Percentiles rank a stretch among this genome's conserved stretches.
Conservation (phyloP, 2,113 vertebrate species). For the Guaruba guarouba region DNA sequence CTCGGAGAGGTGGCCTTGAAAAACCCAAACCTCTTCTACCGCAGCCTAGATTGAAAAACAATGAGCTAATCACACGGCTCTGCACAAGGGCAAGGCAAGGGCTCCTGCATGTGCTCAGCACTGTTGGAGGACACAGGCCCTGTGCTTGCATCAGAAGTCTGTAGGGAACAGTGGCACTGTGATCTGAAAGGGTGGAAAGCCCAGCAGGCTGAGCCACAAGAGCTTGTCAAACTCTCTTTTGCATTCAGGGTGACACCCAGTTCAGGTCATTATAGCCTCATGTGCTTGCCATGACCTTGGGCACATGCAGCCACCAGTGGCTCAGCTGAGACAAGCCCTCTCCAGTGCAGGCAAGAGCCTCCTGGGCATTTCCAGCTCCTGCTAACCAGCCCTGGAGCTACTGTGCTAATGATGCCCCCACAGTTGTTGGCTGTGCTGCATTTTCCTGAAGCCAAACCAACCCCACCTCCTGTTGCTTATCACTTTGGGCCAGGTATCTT, state of each 20-base stretch:
- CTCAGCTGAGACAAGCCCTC: neutral
- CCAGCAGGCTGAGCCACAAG: neutral
- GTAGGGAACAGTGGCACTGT: neutral
- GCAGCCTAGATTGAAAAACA: neutral
- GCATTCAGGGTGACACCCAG: neutral
- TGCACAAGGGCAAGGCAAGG: neutral
- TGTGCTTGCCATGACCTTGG: rapidly evolving
- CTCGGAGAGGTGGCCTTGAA: neutral
- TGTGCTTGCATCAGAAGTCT: neutral
- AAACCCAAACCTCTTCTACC: neutral
- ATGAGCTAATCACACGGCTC: neutral
- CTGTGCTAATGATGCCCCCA: neutral
- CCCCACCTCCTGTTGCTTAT: neutral
- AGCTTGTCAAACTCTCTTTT: neutral
- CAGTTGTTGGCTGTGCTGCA: neutral
- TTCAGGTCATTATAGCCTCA: neutral
- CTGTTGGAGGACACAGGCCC: rapidly evolving
- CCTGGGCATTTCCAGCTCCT: rapidly evolving
- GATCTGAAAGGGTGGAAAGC: neutral
- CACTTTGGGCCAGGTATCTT: neutral
- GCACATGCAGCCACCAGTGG: neutral
- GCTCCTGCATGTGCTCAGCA: neutral
- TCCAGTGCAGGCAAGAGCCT: neutral
- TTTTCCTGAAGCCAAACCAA: neutral
- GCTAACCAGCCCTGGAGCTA: neutral